phyloP scores from a whole-genome alignment of 2,888 invertebrate genomes.

The Chalcis sispes region DNA sequence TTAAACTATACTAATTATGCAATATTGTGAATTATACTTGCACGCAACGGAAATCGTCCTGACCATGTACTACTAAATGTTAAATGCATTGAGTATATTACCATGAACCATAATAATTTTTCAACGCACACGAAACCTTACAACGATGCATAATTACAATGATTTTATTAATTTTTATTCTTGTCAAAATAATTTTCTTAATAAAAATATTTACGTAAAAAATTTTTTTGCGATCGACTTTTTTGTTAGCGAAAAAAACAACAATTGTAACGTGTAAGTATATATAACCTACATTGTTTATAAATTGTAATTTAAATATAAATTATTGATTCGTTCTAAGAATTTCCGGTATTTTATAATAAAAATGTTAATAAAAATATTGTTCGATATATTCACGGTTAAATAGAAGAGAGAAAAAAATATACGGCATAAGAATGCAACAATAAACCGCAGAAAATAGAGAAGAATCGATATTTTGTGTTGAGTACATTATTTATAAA shows the following conservation, averaged over 20 bases:
- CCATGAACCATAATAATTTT: neutral
- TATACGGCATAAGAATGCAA: too few species aligned
- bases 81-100: neutral
- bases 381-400: neutral
- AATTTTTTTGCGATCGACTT: too few species aligned
- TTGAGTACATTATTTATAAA: constrained; percentile 30
- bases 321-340: too few species aligned
- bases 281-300: too few species aligned
- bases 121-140: neutral
- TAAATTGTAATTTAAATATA: too few species aligned
- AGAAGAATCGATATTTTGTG: constrained; percentile 37
- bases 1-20: constrained; percentile 4
- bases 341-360: too few species aligned
- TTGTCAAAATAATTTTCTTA: too few species aligned
- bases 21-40: neutral
- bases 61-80: constrained; percentile 15
- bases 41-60: constrained; percentile 7
- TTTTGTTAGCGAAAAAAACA: too few species aligned
- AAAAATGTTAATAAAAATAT: too few species aligned
- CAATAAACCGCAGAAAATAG: neutral
- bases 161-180: neutral
- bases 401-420: neutral
- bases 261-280: too few species aligned
- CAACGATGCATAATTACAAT: neutral
- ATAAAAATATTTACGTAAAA: too few species aligned